Conservation (phyloP, 1,140 invertebrate genomes). For the Panagrolaimus sp. region DNA sequence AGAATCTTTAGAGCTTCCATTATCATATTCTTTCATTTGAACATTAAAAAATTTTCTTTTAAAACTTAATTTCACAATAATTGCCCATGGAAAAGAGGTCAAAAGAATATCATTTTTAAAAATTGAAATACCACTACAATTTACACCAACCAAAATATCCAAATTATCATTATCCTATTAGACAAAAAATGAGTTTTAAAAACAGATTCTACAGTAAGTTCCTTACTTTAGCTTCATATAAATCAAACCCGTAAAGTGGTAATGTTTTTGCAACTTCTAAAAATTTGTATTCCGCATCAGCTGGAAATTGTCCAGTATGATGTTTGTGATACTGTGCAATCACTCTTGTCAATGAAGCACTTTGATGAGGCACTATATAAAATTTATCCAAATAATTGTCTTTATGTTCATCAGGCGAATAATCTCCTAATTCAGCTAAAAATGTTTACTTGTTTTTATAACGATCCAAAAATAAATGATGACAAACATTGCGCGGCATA, state of each 20-base stretch:
- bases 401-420: slow-evolving; percentile 79
- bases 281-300: slow-evolving; percentile 83
- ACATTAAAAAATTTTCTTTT: slow-evolving; percentile 77
- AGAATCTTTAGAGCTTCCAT: slow-evolving; percentile 52
- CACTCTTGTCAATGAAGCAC: slow-evolving; percentile 82
- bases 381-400: slow-evolving; percentile 95
- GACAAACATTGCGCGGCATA: slow-evolving; percentile 83
- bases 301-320: slow-evolving; percentile 71
- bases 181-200: slow-evolving; percentile 94
- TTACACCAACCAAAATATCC: slow-evolving; percentile 90
- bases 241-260: slow-evolving; percentile 92
- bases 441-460: slow-evolving; percentile 54
- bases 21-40: slow-evolving; percentile 31
- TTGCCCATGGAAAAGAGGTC: slow-evolving; percentile 69
- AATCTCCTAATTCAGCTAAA: slow-evolving; percentile 91
- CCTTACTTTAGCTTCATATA: slow-evolving; percentile 82
- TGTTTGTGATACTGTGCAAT: slow-evolving; percentile 76
- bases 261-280: slow-evolving; percentile 88
- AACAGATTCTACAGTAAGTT: slow-evolving; percentile 89
- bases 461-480: slow-evolving; percentile 6
- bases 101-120: slow-evolving; percentile 60
- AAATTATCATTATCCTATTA: slow-evolving; percentile 90
- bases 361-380: slow-evolving; percentile 84
- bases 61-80: slow-evolving; percentile 4
- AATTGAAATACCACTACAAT: slow-evolving; percentile 58